Percentiles rank a stretch among this genome's conserved stretches.
phyloP scores from a whole-genome alignment of 2,888 invertebrate species.

The Saturnia japonica region DNA sequence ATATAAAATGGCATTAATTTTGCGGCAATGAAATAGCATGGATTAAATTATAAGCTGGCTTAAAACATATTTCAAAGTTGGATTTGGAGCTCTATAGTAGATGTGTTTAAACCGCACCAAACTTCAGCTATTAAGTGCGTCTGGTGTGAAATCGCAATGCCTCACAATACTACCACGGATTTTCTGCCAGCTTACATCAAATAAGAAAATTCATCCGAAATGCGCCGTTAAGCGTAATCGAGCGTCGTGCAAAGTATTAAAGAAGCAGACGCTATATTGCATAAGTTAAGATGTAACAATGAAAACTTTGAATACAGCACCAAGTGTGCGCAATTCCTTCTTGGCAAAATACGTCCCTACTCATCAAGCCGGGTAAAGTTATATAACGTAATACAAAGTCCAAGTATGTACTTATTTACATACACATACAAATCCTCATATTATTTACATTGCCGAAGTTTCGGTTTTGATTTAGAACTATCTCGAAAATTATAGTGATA shows the following conservation, averaged over 20 bases:
- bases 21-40: not conserved
- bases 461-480: not conserved
- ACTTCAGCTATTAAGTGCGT: conserved; percentile 62
- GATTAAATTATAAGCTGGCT: not conserved
- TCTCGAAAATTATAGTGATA: not conserved
- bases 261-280: conserved; percentile 79
- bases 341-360: conserved; percentile 60
- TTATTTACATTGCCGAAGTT: conserved; percentile 18
- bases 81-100: not conserved
- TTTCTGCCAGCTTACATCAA: conserved; percentile 74
- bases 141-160: conserved; percentile 65
- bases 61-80: conserved; percentile 1
- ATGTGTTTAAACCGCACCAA: conserved; percentile 29
- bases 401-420: conserved; percentile 22
- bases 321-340: conserved; percentile 74
- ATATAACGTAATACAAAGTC: conserved; percentile 46
- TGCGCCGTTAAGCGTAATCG: conserved; percentile 79
- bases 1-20: not conserved
- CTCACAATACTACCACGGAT: conserved; percentile 62
- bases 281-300: conserved; percentile 80
- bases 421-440: conserved; percentile 12
- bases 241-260: conserved; percentile 80
- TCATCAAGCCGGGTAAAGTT: conserved; percentile 59
- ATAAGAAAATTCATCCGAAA: conserved; percentile 78
- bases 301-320: conserved; percentile 74